These are phyloP conservation scores for Ia io DNA, from an alignment of 2,113 vertebrate species.

Conservation along the genomic window DNA sequence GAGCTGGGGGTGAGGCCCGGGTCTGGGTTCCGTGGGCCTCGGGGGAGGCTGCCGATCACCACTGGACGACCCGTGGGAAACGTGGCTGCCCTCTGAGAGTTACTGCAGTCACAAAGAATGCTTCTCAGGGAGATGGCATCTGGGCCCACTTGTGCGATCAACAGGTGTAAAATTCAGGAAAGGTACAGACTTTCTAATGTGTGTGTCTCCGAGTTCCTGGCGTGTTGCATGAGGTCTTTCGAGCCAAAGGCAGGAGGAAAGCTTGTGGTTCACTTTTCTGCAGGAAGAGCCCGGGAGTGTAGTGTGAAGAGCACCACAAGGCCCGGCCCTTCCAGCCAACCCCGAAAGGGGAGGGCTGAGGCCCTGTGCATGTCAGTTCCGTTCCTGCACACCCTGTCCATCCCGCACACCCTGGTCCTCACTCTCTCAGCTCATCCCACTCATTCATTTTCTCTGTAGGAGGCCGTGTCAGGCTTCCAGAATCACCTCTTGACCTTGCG, in stretches of 20 bases:
- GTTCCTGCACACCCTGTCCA: too few relatives aligned
- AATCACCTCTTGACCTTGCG: too few relatives aligned
- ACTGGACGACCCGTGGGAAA: fast-evolving
- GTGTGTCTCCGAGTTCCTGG: background rate
- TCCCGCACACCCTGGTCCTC: fast-evolving
- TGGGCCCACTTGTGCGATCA: background rate
- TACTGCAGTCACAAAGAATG: background rate
- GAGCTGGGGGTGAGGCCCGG: fast-evolving
- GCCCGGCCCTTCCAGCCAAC: background rate
- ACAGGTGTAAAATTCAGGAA: background rate
- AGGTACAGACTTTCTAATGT: background rate
- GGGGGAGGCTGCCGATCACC: background rate
- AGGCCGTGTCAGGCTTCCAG: background rate
- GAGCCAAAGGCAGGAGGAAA: background rate
- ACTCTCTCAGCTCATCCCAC: background rate
- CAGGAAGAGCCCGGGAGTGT: background rate
- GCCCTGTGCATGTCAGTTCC: fast-evolving
- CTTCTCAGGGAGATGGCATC: background rate
- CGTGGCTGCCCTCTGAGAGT: background rate
- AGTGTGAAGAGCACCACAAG: background rate
- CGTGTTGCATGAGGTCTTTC: background rate
- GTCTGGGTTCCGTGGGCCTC: too few relatives aligned
- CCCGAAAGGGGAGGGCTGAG: background rate
- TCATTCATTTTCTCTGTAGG: background rate
- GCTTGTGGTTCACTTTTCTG: background rate